Conservation (phyloP, 2,113 vertebrate genomes). For the Cairina moschata region DNA sequence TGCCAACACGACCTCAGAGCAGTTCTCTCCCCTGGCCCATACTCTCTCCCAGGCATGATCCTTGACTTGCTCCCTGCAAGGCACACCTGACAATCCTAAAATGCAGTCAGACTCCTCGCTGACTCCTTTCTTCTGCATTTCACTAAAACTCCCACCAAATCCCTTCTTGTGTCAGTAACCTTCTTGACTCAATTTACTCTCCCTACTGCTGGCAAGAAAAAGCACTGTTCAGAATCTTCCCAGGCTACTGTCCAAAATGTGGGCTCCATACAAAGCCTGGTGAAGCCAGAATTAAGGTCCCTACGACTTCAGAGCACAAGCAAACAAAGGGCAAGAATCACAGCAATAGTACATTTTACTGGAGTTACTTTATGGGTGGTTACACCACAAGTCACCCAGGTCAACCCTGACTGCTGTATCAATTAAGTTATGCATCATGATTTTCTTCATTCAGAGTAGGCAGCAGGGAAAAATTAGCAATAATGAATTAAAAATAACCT, state of each 20-base stretch:
- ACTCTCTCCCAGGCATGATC: neutral
- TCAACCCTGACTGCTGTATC: neutral
- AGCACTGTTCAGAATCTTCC: neutral
- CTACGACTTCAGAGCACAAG: neutral
- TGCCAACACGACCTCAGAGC: fast-evolving
- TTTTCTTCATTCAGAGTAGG: neutral
- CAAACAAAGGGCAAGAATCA: too few species aligned
- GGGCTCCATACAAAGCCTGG: neutral
- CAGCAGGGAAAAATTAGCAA: neutral
- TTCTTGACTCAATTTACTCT: neutral
- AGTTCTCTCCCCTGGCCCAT: neutral
- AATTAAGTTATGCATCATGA: fast-evolving
- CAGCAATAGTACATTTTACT: neutral
- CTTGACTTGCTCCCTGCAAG: neutral
- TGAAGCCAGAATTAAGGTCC: neutral
- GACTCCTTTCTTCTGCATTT: neutral
- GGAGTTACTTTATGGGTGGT: too few species aligned
- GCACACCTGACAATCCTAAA: neutral
- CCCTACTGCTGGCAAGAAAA: neutral
- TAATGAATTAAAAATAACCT: neutral
- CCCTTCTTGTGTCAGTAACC: neutral
- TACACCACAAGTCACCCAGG: neutral
- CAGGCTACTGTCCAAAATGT: neutral
- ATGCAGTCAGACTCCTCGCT: neutral
- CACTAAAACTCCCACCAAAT: neutral